Percentiles rank a stretch among this genome's conserved stretches.
These are phyloP conservation scores for Phataginus tetradactyla DNA, from an alignment of 2,797 vertebrate genomes.

Conservation along the genomic window DNA sequence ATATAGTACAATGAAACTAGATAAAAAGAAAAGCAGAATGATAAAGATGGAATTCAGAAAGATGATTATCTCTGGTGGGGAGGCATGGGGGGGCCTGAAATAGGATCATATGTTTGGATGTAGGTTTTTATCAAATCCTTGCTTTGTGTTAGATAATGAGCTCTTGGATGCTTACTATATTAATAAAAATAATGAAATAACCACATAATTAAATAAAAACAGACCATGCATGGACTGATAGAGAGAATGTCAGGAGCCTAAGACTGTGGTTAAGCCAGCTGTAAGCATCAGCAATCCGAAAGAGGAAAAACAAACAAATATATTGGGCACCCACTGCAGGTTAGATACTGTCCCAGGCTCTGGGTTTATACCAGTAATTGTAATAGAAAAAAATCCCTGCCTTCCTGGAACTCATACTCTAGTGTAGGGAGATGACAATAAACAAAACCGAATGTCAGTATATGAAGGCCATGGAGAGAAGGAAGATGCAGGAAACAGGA, in stretches of 20 bases:
- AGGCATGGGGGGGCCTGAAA: background rate
- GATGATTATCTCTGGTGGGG: background rate
- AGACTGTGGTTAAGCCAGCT: background rate
- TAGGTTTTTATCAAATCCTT: background rate
- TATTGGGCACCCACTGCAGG: rapidly evolving
- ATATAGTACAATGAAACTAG: background rate
- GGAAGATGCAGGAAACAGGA: background rate
- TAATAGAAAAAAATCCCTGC: background rate
- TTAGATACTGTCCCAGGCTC: background rate
- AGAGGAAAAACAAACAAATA: background rate
- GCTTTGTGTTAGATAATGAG: background rate
- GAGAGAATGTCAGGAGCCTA: background rate
- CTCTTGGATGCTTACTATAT: background rate
- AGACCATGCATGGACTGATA: background rate
- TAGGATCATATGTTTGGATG: background rate
- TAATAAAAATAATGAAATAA: constrained; percentile 11
- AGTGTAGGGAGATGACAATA: background rate
- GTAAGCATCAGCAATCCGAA: background rate
- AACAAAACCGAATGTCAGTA: background rate
- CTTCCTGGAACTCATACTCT: background rate
- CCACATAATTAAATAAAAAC: constrained; percentile 29
- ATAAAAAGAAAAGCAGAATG: background rate
- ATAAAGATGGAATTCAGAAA: background rate
- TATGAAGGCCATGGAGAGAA: background rate
- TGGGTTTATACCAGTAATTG: background rate